Evolutionary conservation across 2,888 invertebrate genomes (phyloP).

Genomic region (Phortica okadai): DNA sequence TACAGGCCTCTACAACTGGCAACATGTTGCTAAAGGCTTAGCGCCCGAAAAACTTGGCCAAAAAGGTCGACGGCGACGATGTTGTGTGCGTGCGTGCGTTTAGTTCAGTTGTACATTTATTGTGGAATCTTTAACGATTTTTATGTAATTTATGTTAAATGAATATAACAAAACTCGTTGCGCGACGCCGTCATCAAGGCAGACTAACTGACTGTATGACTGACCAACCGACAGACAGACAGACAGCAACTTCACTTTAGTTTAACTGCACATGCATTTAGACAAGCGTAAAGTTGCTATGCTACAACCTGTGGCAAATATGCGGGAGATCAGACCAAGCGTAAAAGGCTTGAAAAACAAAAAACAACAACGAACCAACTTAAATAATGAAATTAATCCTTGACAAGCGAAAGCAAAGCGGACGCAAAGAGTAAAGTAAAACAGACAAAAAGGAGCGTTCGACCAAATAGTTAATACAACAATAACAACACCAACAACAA

Average conservation of each 20-base stretch:
- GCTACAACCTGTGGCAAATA: slow-evolving; percentile 53
- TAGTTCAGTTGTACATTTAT: slow-evolving; percentile 30
- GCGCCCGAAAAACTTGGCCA: slow-evolving; percentile 51
- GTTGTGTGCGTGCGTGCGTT: slow-evolving; percentile 24
- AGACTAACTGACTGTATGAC: slow-evolving; percentile 6
- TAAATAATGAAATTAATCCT: slow-evolving; percentile 76
- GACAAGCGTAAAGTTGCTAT: slow-evolving; percentile 68
- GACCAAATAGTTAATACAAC: neutral
- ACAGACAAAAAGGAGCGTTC: slow-evolving; percentile 31
- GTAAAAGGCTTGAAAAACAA: slow-evolving; percentile 17
- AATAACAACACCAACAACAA: slow-evolving; percentile 20
- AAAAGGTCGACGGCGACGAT: slow-evolving; percentile 50
- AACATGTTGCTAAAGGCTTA: slow-evolving; percentile 25
- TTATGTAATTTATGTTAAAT: slow-evolving; percentile 73
- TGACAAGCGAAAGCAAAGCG: slow-evolving; percentile 62
- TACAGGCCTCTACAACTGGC: slow-evolving; percentile 32
- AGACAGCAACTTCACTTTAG: neutral
- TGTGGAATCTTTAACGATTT: slow-evolving; percentile 40
- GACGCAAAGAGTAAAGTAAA: slow-evolving; percentile 46
- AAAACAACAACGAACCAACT: slow-evolving; percentile 43
- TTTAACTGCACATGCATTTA: slow-evolving; percentile 39
- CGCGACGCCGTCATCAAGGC: slow-evolving; percentile 37
- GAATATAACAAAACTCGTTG: slow-evolving; percentile 71
- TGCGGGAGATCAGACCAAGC: slow-evolving; percentile 67
- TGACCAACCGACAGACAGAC: neutral